Percentiles rank a stretch among this genome's conserved stretches.
Conservation (phyloP, 2,113 vertebrate species). For the Peromyscus maniculatus region DNA sequence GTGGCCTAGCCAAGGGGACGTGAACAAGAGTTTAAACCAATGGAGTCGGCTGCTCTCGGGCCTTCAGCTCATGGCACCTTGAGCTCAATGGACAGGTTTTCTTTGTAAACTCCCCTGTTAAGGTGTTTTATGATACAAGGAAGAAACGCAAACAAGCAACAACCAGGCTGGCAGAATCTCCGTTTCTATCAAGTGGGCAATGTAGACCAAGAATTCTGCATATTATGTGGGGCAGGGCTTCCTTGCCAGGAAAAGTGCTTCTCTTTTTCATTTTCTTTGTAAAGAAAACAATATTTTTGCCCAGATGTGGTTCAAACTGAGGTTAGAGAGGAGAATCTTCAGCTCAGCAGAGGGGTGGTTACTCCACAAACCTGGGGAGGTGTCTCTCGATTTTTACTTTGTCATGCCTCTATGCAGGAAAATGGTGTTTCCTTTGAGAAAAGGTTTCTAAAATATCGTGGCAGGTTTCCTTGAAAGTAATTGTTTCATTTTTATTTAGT, state of each 20-base stretch:
- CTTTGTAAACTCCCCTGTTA: background rate
- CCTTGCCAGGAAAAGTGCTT: background rate
- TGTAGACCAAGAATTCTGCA: background rate
- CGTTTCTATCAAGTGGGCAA: background rate
- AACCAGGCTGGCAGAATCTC: background rate
- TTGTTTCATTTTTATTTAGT: slow-evolving; percentile 45
- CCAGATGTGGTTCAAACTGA: background rate
- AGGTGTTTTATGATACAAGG: background rate
- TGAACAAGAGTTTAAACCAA: background rate
- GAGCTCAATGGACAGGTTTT: background rate
- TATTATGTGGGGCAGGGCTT: background rate
- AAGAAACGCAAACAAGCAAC: background rate
- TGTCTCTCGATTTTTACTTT: background rate
- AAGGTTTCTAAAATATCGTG: background rate
- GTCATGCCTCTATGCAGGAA: background rate
- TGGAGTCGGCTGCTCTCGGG: background rate
- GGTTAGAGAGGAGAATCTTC: background rate
- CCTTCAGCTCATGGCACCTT: background rate
- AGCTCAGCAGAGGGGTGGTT: background rate
- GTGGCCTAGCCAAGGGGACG: background rate
- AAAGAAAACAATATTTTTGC: background rate
- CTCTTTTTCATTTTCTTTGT: background rate
- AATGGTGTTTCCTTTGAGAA: background rate
- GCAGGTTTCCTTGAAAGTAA: slow-evolving; percentile 35
- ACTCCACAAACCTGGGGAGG: background rate